Evolutionary conservation across 2,797 vertebrate genomes (phyloP).

Genomic region (Trachurus trachurus): DNA sequence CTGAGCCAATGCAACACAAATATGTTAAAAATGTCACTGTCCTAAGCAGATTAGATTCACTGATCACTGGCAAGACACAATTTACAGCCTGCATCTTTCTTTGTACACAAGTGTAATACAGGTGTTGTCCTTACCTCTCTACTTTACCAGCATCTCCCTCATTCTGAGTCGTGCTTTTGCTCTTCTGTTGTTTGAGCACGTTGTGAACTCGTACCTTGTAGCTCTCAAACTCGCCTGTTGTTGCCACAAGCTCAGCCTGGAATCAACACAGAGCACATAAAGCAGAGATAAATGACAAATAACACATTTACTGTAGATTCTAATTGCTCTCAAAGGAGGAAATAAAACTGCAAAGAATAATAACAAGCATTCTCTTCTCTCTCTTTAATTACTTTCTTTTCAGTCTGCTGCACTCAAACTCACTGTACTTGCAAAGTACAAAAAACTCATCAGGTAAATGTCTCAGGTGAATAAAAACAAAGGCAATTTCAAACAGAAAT

Average conservation of each 20-base stretch:
- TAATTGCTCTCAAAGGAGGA: neutral
- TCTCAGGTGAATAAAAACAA: neutral
- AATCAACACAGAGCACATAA: constrained; percentile 33
- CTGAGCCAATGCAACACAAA: neutral
- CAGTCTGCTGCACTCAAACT: neutral
- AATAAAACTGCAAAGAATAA: neutral
- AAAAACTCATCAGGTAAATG: neutral
- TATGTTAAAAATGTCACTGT: neutral
- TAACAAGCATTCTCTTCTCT: neutral
- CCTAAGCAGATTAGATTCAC: neutral
- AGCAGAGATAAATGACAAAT: constrained; percentile 4
- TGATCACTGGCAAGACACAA: neutral
- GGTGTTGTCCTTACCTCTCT: constrained; percentile 88
- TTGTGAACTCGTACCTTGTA: constrained; percentile 99
- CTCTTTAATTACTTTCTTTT: neutral
- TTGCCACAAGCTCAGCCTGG: constrained; percentile 90
- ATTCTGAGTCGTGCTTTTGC: constrained; percentile 72
- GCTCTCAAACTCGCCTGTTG: constrained; percentile 93
- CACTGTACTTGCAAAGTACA: neutral
- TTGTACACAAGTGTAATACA: neutral
- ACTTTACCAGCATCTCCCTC: constrained; percentile 88
- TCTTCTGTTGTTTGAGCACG: constrained; percentile 95
- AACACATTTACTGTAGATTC: neutral
- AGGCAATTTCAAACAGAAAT: neutral
- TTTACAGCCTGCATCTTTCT: neutral